These are phyloP conservation scores for Numenius arquata DNA, from an alignment of 2,113 vertebrate species.

Conservation along the genomic window DNA sequence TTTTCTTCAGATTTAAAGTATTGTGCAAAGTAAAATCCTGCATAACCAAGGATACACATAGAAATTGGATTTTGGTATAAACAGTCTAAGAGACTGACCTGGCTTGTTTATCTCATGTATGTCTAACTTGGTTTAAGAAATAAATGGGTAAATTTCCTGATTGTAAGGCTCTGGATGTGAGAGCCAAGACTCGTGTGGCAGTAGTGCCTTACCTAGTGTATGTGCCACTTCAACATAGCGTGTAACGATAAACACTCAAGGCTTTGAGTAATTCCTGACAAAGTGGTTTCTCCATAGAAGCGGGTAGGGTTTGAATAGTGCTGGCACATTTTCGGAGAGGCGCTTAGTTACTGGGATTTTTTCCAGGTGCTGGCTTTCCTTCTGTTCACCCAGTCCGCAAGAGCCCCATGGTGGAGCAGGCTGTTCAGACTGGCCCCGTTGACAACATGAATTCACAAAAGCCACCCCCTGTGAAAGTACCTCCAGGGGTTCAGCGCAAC, in stretches of 20 bases:
- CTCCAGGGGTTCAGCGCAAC: constrained; percentile 54
- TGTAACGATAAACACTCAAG: neutral
- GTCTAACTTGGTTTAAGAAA: neutral
- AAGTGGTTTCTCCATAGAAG: neutral
- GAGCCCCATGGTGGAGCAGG: constrained; percentile 95
- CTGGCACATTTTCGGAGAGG: accelerated
- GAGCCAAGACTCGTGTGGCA: neutral
- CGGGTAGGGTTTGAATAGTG: neutral
- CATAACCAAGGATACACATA: neutral
- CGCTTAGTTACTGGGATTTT: neutral
- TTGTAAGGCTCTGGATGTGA: neutral
- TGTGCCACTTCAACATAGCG: neutral
- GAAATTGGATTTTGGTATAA: neutral
- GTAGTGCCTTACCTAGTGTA: neutral
- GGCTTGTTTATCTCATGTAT: neutral
- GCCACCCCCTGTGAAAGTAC: constrained; percentile 68
- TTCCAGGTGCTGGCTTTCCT: constrained; percentile 77
- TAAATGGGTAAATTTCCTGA: neutral
- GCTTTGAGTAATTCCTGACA: neutral
- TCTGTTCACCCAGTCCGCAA: constrained; percentile 78
- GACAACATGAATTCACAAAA: constrained; percentile 77
- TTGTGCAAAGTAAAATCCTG: neutral
- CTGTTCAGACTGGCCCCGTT: constrained; percentile 86
- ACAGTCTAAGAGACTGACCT: neutral
- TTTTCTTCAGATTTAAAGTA: neutral